Base-by-base conservation (phyloP, 2,888 invertebrate genomes). In the Enchytraeus crypticus region DNA sequence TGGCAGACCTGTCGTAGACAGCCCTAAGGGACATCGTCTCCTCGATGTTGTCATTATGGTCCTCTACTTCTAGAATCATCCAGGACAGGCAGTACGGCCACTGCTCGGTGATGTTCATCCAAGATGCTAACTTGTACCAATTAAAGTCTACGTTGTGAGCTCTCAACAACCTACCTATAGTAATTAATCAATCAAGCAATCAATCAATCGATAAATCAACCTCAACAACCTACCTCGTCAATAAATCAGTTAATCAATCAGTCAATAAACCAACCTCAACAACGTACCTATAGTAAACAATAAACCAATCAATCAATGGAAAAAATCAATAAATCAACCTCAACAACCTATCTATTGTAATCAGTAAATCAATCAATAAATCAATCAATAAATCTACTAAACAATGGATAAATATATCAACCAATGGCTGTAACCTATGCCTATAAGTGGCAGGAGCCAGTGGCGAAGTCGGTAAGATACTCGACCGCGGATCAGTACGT, bases 101-200 rank as follows among this genome's bases (percentile, higher is more conserved):
- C 78, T 97, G 97, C 77, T 98, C 98, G 0, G 96, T 93, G 61
- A 98, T 86, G 80, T 97, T 96, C 69, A 97, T 90, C 97, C 97
- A 97, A 62, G 92, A 90, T 64, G 95, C 95, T 71, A 98, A 84
- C 71, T 92, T 89, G 81, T 95, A 92, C 97, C 97, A 98, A 81
- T 92, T 93, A 82, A 98, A 98, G 78, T 98, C 97, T 71, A 98
- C 90, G 82, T 95, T 92, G 84, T 97, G 96, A 75, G 97, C 92
- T 84, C 97, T 90, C 70, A 98, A 83, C 68, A 98, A 84, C 59
- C 97, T 89, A 66, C 93, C 93, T 91, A 76, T 4, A 79, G 14
- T 11, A 1, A 23, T 43, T 43, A 43, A 43, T 43, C 43, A 43
- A 11, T 43, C n/a, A 43, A 43, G n/a, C n/a, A 43, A 43, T 43